A percentile compares a stretch with the other conserved stretches of the same genome.
These are phyloP conservation scores for Chionodraco myersi DNA, from an alignment of 2,113 vertebrate species.

Conservation along the genomic window DNA sequence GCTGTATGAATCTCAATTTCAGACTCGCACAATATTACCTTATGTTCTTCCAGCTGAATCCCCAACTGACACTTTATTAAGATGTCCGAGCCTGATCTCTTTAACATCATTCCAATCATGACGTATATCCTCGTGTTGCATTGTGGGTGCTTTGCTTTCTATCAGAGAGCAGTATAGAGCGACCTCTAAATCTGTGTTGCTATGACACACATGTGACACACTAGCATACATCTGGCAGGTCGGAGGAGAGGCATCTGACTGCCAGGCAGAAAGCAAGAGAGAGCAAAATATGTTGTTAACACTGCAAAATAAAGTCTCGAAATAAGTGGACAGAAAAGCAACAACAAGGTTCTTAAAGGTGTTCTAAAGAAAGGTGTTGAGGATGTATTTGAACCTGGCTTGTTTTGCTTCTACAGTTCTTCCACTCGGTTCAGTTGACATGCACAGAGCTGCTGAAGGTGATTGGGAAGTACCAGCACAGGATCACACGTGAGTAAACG, in stretches of 20 bases:
- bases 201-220: conserved; percentile 3
- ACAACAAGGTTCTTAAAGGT: not conserved
- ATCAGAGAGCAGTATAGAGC: not conserved
- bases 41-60: no score
- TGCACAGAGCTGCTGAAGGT: conserved; percentile 88
- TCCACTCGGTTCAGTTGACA: conserved; percentile 86
- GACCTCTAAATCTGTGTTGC: conserved; percentile 10
- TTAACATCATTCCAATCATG: no score
- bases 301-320: not conserved
- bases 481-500: conserved; percentile 84
- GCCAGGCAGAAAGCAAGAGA: not conserved
- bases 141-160: not conserved
- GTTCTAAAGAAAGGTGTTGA: not conserved
- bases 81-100: no score
- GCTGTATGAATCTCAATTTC: no score
- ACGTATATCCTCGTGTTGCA: no score
- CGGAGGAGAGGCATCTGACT: not conserved
- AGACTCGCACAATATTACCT: no score
- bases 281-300: not conserved
- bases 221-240: not conserved
- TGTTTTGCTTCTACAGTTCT: conserved; percentile 81
- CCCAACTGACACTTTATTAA: no score
- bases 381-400: not conserved
- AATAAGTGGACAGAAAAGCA: not conserved
- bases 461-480: conserved; percentile 87